Base-by-base conservation (phyloP, 2,797 vertebrate species). In the Ispidina picta region DNA sequence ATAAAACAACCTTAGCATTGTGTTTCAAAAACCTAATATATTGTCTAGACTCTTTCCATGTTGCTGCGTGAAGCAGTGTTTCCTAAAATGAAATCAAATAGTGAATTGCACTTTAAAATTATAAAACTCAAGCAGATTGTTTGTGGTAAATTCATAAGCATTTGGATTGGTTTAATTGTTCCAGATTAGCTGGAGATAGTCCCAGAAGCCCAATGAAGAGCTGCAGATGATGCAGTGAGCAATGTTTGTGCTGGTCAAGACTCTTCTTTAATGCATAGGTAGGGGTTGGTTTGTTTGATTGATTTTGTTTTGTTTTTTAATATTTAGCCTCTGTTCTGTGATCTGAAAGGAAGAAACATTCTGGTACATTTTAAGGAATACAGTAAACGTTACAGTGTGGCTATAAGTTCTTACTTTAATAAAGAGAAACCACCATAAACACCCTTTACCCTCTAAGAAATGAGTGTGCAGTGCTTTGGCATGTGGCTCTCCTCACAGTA, bases 141-240 rank as follows among this genome's bases (percentile, higher is more conserved):
- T 46, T 63, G 37, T 87, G 56, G 85, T 89, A 92, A 91, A 56
- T 90, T 93, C 41, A 55, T 82, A 72, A 83, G 66, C 76, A 41
- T 13, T 12, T 69, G 86, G 49, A 81, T 69, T 8, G 3, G 48
- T 68, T 84, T 58, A 60, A 77, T 83, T 63, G n/a, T 51, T 96
- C 46, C 46, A 83, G 66, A 89, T 76, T 88, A 80, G 51, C 48
- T 92, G 63, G 83, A 92, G 94, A 68, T 52, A 75, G 29, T 56
- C 52, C 31, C 15, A 39, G 26, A 65, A 83, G 29, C 21, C 28
- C 46, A 33, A 46, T 63, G 62, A 76, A 46, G 9, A 81, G 31
- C 64, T 78, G 49, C 21, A n/a, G 31, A 46, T 68, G 21, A 46
- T 41, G 13, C 43, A 51, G 12, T 55, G 25, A 54, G 33, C 31